Percentiles rank a stretch among this genome's conserved stretches.
These are phyloP conservation scores for Drosophila ogumai DNA, from an alignment of 1,140 invertebrate species.

Conservation along the genomic window DNA sequence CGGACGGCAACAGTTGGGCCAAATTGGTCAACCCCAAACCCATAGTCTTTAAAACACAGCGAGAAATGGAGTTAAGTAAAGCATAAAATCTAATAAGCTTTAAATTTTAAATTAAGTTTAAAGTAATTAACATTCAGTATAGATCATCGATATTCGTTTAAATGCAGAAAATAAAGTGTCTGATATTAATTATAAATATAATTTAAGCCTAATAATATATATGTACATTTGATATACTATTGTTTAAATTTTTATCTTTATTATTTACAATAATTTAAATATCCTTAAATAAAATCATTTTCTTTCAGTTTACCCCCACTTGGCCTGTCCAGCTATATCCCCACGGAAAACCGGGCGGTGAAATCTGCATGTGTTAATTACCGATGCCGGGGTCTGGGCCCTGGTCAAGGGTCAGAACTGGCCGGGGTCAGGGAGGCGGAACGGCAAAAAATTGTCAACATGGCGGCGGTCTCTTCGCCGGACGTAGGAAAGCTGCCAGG, in stretches of 20 bases:
- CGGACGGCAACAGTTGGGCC: constrained; percentile 69
- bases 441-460: constrained; percentile 71
- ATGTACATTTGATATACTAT: too few species aligned
- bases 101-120: neutral
- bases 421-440: constrained; percentile 22
- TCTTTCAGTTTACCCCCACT: neutral
- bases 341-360: neutral
- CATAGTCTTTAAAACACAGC: neutral
- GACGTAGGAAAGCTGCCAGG: constrained; percentile 61
- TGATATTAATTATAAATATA: neutral
- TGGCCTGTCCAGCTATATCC: neutral
- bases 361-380: constrained; percentile 84
- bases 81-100: neutral
- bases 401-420: constrained; percentile 55
- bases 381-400: constrained; percentile 45
- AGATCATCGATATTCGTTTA: neutral
- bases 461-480: constrained; percentile 44
- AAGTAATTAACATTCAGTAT: neutral
- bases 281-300: neutral
- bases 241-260: neutral
- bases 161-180: neutral
- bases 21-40: constrained; percentile 58
- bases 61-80: neutral
- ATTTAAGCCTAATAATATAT: too few species aligned
- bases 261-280: too few species aligned